A percentile compares a stretch with the other conserved stretches of the same genome.
phyloP scores from a whole-genome alignment of 2,113 vertebrate species.

The Lampris incognitus region DNA sequence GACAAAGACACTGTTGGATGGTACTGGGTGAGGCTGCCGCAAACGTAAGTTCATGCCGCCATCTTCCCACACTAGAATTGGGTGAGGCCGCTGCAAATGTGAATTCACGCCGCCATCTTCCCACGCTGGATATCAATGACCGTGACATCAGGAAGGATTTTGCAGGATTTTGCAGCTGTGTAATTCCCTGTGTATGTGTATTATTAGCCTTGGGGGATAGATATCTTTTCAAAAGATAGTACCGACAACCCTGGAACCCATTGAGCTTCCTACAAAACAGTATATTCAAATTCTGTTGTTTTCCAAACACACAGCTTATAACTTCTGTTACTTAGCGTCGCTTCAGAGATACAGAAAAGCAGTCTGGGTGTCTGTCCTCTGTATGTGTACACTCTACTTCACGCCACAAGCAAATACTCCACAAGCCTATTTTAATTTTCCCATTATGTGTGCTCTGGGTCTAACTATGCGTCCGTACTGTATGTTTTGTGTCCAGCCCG shows the following conservation, averaged over 20 bases:
- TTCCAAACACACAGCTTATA: conserved; percentile 21
- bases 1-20: no score
- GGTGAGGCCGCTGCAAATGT: no score
- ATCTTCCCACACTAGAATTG: no score
- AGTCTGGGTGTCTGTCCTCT: conserved; percentile 33
- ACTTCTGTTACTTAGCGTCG: conserved; percentile 42
- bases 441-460: conserved; percentile 52
- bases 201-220: no score
- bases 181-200: background rate
- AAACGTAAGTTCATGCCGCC: no score
- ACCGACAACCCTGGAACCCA: conserved; percentile 5
- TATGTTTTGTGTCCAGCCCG: conserved; percentile 64
- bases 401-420: conserved; percentile 37
- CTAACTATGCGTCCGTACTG: conserved; percentile 43
- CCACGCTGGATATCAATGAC: no score
- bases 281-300: conserved; percentile 3
- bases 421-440: conserved; percentile 41
- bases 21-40: no score
- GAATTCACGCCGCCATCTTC: no score
- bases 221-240: background rate
- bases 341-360: conserved; percentile 50
- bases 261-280: background rate
- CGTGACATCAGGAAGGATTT: no score
- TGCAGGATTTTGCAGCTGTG: no score
- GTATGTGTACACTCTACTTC: conserved; percentile 7